These are phyloP conservation scores for Archips xylosteana DNA, from an alignment of 2,888 invertebrate genomes.

Conservation along the genomic window DNA sequence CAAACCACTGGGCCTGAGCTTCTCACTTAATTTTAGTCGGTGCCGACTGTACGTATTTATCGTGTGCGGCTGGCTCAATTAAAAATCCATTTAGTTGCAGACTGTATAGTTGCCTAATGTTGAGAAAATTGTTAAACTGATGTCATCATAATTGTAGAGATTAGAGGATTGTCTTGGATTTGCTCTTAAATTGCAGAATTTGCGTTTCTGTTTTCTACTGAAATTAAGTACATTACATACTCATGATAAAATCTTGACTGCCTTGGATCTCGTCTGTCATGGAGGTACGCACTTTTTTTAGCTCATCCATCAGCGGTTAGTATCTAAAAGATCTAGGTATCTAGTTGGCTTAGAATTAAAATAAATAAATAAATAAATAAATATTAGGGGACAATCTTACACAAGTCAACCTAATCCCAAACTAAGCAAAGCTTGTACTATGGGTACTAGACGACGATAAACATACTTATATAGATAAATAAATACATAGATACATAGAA, in stretches of 20 bases:
- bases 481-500: too few species aligned
- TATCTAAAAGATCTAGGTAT: neutral
- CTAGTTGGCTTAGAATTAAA: neutral
- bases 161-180: slow-evolving; percentile 40
- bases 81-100: slow-evolving; percentile 52
- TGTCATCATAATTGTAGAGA: slow-evolving; percentile 41
- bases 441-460: too few species aligned
- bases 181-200: slow-evolving; percentile 38
- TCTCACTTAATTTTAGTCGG: neutral
- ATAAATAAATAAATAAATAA: too few species aligned
- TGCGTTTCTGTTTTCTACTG: slow-evolving; percentile 34
- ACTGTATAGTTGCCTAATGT: slow-evolving; percentile 47
- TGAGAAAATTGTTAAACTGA: slow-evolving; percentile 46
- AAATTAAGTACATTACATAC: slow-evolving; percentile 27
- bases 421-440: too few species aligned
- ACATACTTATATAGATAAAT: too few species aligned
- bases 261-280: neutral
- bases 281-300: neutral
- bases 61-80: slow-evolving; percentile 45
- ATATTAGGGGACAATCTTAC: too few species aligned
- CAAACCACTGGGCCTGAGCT: too few species aligned
- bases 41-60: slow-evolving; percentile 13
- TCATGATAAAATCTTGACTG: neutral
- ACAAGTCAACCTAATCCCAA: too few species aligned
- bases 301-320: neutral